Conservation (phyloP, 2,797 vertebrate species). For the Ataeniobius toweri region DNA sequence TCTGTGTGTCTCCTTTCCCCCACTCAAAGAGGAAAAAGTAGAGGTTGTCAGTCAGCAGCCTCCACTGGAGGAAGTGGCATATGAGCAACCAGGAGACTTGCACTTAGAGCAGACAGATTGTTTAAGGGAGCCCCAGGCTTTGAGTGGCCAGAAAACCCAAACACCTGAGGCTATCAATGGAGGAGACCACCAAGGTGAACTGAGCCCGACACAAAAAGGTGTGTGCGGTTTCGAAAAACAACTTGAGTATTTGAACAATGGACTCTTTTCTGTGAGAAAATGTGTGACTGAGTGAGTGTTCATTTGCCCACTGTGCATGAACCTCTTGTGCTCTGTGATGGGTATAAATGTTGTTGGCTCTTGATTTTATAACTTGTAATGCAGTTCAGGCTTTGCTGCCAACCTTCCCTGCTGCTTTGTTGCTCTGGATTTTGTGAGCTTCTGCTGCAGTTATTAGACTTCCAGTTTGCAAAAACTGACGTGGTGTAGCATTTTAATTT, state of each 20-base stretch:
- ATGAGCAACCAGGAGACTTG: constrained; percentile 66
- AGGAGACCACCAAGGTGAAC: constrained; percentile 75
- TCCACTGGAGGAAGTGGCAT: constrained; percentile 56
- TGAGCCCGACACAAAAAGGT: constrained; percentile 70
- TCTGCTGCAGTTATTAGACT: constrained; percentile 51
- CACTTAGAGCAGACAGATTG: constrained; percentile 73
- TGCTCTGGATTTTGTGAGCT: constrained; percentile 50
- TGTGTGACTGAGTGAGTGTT: constrained; percentile 25
- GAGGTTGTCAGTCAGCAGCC: constrained; percentile 71
- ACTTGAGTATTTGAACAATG: not conserved
- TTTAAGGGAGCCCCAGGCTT: constrained; percentile 75
- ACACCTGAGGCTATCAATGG: constrained; percentile 79
- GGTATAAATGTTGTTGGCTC: constrained; percentile 20
- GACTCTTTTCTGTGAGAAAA: not conserved
- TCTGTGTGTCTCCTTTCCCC: constrained; percentile 53
- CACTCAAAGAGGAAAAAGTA: constrained; percentile 82
- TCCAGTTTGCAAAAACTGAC: constrained; percentile 45
- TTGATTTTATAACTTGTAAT: constrained; percentile 35
- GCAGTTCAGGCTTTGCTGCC: constrained; percentile 54
- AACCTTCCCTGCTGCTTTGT: constrained; percentile 57
- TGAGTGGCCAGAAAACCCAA: constrained; percentile 76
- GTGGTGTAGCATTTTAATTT: constrained; percentile 56
- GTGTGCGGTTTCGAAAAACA: constrained; percentile 58
- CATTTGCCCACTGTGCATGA: constrained; percentile 50
- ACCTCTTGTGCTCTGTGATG: constrained; percentile 24